Base-by-base conservation (phyloP, 2,797 vertebrate genomes). In the Sebastes jordani region DNA sequence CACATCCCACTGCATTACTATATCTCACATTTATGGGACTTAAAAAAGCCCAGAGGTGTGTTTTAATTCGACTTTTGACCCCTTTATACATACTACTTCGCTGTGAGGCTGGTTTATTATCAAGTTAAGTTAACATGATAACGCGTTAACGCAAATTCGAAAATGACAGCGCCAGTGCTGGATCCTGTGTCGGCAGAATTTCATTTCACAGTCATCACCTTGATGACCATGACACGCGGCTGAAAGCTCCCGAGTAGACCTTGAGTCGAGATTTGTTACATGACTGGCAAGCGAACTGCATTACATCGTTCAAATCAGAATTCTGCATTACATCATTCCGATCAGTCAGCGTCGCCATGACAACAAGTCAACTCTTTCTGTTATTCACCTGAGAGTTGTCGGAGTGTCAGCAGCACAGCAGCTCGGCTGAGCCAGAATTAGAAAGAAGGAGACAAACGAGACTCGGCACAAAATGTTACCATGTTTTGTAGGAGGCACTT, bases 1-100 rank as follows among this genome's bases (percentile, higher is more conserved):
- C 42, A 54, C 23, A 14, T 74, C 73, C 46, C 29, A 20, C 23
- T 79, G 16, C 1, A 49, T 55, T n/a, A 80, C 66, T 25, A 61
- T 11, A 63, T 8, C 65, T 27, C 25, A 64, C 30, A 56, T 22
- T 72, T 18, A 56, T 61, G 18, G 16, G 11, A 13, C 59, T 5
- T 5, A 25, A 4, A 4, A 60, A n/a, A 36, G 13, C 36, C 7
- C 52, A 59, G 22, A 16, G 4, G n/a, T 55, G 22, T 29, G 38
- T 34, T 59, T 42, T 7, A 20, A 36, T 71, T 4, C 0, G 27
- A 74, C 61, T 11, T 54, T 36, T 58, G 49, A 36, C 20, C 14
- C 20, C 23, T 10, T 60, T 36, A 18, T n/a, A 46, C 7, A 61
- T 7, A 4, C 22, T n/a, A 5, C 5, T 66, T 16, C 5, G 1